Evolutionary conservation across 2,888 invertebrate species (phyloP), one percentile per base, ranked within the genome.

Genomic region (Malthinus seriepunctatus): DNA sequence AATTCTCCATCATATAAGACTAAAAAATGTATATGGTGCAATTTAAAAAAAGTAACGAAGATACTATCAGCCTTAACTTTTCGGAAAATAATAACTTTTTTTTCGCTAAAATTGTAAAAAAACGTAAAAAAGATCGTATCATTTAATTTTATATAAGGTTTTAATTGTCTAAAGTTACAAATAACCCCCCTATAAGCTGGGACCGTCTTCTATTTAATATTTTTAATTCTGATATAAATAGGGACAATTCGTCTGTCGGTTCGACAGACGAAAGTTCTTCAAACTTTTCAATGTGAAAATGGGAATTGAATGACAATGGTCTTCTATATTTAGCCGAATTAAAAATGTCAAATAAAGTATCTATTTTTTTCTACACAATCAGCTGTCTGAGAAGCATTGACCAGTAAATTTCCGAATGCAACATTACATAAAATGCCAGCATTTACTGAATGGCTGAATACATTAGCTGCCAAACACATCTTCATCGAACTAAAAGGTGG

Each of bases 401-500:
- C 14, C 3, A 9, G 9, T 8, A 35, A 14, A n/a, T n/a, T 35
- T 23, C 23, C 23, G 14, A 48, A 14, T 6, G 35, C 11, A 6
- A 48, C n/a, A 15, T 15, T 34, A 9, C 33, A 33, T 1, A 34
- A 15, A 12, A 48, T 48, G 1, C 47, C 47, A 35, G 12, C 14
- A 8, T 15, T 12, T 14, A 48, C 47, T 10, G 47, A 48, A 48
- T 48, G 47, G 35, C 47, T 45, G 3, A 35, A 34, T 12, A 48
- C 35, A 15, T 15, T 12, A 12, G 12, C 15, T 12, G 35, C 33
- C 9, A 48, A 10, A 48, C 35, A 35, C 6, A 48, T n/a, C 8
- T 35, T 3, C 35, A 34, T 48, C 14, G 47, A 5, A 8, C 3
- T 11, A 35, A 35, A 11, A 9, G 1, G 15, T 1, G 15, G 47